Conservation (phyloP, 1,140 invertebrate species). For the Apocrypta bakeri region DNA sequence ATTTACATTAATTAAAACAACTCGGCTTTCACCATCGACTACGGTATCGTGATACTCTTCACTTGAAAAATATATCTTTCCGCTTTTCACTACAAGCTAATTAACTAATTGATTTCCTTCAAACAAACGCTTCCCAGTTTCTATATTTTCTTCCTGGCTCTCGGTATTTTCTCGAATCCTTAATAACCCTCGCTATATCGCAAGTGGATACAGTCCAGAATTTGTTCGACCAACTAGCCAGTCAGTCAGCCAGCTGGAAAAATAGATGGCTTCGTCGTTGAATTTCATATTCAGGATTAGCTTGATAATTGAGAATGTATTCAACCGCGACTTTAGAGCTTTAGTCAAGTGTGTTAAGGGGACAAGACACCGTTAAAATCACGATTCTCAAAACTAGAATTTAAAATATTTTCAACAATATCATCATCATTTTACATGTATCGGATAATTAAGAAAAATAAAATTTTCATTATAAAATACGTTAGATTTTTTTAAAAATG, state of each 20-base stretch:
- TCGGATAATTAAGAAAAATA: too few relatives aligned
- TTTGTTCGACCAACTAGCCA: conserved; percentile 27
- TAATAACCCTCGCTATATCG: neutral
- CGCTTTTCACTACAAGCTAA: neutral
- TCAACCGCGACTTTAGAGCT: too few relatives aligned
- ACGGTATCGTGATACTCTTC: too few relatives aligned
- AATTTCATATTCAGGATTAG: neutral
- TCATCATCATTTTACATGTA: too few relatives aligned
- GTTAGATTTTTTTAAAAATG: too few relatives aligned
- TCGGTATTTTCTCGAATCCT: conserved; percentile 9
- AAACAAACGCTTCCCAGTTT: neutral
- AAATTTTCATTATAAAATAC: too few relatives aligned
- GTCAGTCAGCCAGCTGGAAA: conserved; percentile 34
- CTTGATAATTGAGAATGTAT: neutral
- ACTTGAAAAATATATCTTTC: neutral
- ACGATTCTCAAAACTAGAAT: too few relatives aligned
- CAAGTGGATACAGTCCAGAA: neutral
- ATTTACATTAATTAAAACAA: too few relatives aligned
- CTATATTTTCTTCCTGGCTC: neutral
- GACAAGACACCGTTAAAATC: too few relatives aligned
- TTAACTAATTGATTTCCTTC: neutral
- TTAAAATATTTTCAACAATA: too few relatives aligned
- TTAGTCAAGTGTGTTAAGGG: too few relatives aligned
- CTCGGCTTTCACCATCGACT: neutral
- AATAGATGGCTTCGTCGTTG: conserved; percentile 24